phyloP scores from a whole-genome alignment of 1,140 invertebrate genomes.

The Gonioctena quinquepunctata region DNA sequence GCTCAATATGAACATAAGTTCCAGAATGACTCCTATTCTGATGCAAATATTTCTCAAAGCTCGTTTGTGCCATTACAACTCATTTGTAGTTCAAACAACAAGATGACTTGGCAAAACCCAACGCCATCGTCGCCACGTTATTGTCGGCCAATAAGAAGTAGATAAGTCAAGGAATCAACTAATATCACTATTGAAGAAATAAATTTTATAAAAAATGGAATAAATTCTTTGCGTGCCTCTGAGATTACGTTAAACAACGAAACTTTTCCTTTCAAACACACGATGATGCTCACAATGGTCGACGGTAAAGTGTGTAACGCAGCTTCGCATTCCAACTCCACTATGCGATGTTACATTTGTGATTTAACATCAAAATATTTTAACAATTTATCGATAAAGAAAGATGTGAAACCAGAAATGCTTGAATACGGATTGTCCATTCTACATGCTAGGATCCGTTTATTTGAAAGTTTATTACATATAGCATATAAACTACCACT shows the following conservation, averaged over 20 bases:
- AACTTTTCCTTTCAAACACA: constrained; percentile 36
- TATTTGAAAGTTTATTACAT: constrained; percentile 53
- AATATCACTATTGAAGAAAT: constrained; percentile 45
- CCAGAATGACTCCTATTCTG: constrained; percentile 39
- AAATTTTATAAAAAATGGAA: constrained; percentile 16
- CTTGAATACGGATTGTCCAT: constrained; percentile 47
- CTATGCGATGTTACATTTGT: constrained; percentile 51
- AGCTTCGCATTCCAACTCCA: constrained; percentile 49
- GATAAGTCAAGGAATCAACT: constrained; percentile 41
- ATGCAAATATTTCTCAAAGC: constrained; percentile 49
- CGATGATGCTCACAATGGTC: constrained; percentile 52
- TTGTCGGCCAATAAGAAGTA: constrained; percentile 44
- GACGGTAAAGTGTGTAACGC: constrained; percentile 55
- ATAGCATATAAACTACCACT: constrained; percentile 48
- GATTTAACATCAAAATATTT: constrained; percentile 45
- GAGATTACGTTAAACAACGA: background rate
- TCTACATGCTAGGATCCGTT: constrained; percentile 51
- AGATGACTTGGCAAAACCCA: constrained; percentile 44
- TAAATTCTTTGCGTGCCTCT: background rate
- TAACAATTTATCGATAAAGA: constrained; percentile 43
- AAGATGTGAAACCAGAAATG: constrained; percentile 28
- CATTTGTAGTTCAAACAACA: constrained; percentile 35
- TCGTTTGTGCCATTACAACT: constrained; percentile 45
- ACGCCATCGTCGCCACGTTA: constrained; percentile 45
- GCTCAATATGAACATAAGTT: constrained; percentile 44